Evolutionary conservation across 2,888 invertebrate genomes (phyloP), one percentile per base, ranked within the genome.

Genomic region (Trachelus stipa): DNA sequence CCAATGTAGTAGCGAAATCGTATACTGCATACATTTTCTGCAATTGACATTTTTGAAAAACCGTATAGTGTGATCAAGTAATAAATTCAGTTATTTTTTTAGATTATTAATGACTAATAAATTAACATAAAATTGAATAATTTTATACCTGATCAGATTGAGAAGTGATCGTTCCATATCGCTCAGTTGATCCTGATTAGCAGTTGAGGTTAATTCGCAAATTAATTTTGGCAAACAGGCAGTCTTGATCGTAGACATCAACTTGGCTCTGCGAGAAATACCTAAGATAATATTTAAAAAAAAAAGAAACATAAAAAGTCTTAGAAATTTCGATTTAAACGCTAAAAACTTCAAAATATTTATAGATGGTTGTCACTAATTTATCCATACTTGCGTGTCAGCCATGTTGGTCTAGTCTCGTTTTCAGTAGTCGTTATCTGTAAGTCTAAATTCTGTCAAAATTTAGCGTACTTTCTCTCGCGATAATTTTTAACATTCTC

Each of bases 181-280:
- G 68, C 94, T 93, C 75, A 95, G 89, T 82, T 93, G 93, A 80
- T 94, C 93, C 83, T 93, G 94, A 84, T 93, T 92, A 33, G 93
- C 92, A 33, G 93, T 93, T 30, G 94, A 94, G 81, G 94, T 94
- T 85, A 95, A 89, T 89, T 95, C 94, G 87, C 95, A 95, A 79
- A 95, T 94, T 81, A 95, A 91, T 90, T 95, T 95, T 6, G 95
- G 94, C 77, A 95, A 91, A 88, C 94, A 95, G 15, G 94, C 93
- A 80, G 93, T 94, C 90, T 94, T 94, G 83, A 94, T 94, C 15
- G 93, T 94, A 79, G 92, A 89, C 88, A 94, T 88, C 85, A 94
- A 92, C 88, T 92, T 93, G 3, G 92, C 90, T 82, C 92, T 92
- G 74, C 92, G 90, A 77, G 91, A 89, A 56, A 92, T 88, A 83